Conservation (phyloP, 2,888 invertebrate species). For the Tenodera sinensis region DNA sequence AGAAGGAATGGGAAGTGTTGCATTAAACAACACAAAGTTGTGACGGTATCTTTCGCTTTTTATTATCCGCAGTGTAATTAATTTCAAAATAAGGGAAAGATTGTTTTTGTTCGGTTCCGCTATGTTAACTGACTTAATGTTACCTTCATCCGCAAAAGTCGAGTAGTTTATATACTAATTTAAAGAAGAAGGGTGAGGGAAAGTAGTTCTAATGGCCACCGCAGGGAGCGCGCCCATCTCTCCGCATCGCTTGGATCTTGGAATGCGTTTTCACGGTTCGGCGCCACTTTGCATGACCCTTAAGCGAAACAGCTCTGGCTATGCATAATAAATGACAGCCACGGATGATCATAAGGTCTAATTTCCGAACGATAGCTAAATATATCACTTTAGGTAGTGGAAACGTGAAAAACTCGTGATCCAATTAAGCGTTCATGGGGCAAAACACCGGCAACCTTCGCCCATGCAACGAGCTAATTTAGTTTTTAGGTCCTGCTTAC, state of each 20-base stretch:
- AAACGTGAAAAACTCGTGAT: not conserved
- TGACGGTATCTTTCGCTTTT: not conserved
- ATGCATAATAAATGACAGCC: not conserved
- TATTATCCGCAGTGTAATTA: not conserved
- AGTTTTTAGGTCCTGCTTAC: not conserved
- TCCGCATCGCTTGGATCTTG: not conserved
- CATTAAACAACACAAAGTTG: not conserved
- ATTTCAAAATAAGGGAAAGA: not conserved
- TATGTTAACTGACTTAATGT: not conserved
- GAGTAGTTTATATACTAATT: not conserved
- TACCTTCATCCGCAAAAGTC: not conserved
- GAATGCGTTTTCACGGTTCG: not conserved
- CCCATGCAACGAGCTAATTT: not conserved
- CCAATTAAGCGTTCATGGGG: not conserved
- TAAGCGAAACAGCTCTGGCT: not conserved
- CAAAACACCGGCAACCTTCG: not conserved
- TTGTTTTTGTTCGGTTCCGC: not conserved
- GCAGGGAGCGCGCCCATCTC: not conserved
- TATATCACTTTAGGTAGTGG: not conserved
- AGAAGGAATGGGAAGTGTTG: not conserved
- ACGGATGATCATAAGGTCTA: not conserved
- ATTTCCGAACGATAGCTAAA: not conserved
- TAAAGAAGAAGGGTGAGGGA: not conserved
- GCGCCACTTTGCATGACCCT: not conserved
- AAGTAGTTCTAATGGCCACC: not conserved